A percentile compares a stretch with the other conserved stretches of the same genome.
These are phyloP conservation scores for Notodonta ziczac DNA, from an alignment of 2,888 invertebrate genomes.

Conservation along the genomic window DNA sequence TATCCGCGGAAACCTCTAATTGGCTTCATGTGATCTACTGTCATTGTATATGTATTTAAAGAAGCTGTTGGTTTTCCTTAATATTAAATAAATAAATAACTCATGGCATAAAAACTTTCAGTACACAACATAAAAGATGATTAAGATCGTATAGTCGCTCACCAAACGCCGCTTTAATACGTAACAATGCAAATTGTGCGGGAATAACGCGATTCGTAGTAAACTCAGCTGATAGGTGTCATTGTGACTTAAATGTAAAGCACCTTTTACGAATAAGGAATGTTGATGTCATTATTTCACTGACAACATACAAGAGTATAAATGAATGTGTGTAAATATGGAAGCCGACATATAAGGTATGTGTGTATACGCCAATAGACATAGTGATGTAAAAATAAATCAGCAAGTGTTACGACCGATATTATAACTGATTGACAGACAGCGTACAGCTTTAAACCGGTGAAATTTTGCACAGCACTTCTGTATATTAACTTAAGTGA, in stretches of 20 bases:
- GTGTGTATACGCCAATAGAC: neutral
- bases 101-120: slow-evolving; percentile 9
- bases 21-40: too few species aligned
- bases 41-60: too few species aligned
- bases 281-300: slow-evolving; percentile 37
- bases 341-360: neutral
- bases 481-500: too few species aligned
- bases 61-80: too few species aligned
- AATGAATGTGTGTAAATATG: neutral
- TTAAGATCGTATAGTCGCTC: too few species aligned
- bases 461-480: too few species aligned
- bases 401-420: neutral
- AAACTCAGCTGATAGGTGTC: slow-evolving; percentile 48
- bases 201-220: slow-evolving; percentile 39
- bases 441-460: too few species aligned
- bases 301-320: slow-evolving; percentile 13
- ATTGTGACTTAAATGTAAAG: slow-evolving; percentile 36
- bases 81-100: too few species aligned
- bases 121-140: slow-evolving; percentile 3
- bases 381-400: neutral
- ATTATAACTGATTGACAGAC: too few species aligned
- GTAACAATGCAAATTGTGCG: slow-evolving; percentile 35
- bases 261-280: slow-evolving; percentile 40
- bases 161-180: slow-evolving; percentile 19
- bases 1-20: too few species aligned